These are phyloP conservation scores for Montipora capitata DNA, from an alignment of 92 coral and sea anemone species.

Conservation along the genomic window DNA sequence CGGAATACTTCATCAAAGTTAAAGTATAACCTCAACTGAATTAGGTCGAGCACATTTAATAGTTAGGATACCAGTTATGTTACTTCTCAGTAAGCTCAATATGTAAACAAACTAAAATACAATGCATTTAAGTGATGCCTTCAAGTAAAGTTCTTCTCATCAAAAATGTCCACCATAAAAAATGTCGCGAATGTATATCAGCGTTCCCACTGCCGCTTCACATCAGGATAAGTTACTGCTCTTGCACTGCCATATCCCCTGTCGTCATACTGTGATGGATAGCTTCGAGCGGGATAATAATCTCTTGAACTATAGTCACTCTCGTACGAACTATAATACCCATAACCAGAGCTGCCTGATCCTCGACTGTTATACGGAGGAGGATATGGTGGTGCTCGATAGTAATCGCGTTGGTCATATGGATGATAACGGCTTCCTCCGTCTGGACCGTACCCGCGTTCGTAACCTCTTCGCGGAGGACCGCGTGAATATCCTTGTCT, in stretches of 20 bases:
- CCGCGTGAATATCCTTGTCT: conserved; percentile 31
- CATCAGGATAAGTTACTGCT: conserved; percentile 51
- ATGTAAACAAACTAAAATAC: conserved; percentile 33
- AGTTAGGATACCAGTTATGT: background rate
- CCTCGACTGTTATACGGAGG: conserved; percentile 29
- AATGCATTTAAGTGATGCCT: conserved; percentile 20
- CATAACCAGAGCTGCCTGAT: conserved; percentile 27
- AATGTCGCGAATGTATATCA: background rate
- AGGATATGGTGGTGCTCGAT: conserved; percentile 31
- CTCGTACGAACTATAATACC: conserved; percentile 47
- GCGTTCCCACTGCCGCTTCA: conserved; percentile 43
- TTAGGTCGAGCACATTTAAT: background rate
- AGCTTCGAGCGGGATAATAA: conserved; percentile 10
- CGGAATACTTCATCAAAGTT: background rate
- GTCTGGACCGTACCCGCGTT: conserved; percentile 15
- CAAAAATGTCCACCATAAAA: conserved; percentile 24
- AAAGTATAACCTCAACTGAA: background rate
- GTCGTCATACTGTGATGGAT: conserved; percentile 9
- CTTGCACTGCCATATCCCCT: conserved; percentile 33
- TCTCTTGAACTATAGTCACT: conserved; percentile 33
- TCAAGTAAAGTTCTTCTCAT: conserved; percentile 5
- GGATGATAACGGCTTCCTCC: conserved; percentile 51
- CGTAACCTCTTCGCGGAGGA: conserved; percentile 34
- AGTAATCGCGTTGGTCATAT: conserved; percentile 37
- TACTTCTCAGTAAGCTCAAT: background rate